Evolutionary conservation across 2,797 vertebrate genomes (phyloP).

Genomic region (Centropyge bicolor): DNA sequence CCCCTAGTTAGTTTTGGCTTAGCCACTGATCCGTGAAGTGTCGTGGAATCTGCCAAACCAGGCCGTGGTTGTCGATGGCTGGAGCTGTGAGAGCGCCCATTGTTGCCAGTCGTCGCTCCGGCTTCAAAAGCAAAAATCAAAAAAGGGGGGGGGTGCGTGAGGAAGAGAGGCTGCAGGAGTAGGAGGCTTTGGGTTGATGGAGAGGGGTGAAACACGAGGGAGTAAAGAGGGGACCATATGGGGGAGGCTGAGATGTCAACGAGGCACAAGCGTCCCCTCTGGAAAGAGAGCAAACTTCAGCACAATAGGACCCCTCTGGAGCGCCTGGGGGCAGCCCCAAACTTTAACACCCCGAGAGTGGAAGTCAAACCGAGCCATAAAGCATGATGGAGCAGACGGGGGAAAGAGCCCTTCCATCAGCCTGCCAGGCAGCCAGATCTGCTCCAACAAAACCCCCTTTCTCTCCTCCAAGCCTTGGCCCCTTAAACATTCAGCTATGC

Average conservation of each 20-base stretch:
- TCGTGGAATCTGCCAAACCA: conserved; percentile 76
- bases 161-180: conserved; percentile 7
- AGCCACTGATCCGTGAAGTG: conserved; percentile 76
- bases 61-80: conserved; percentile 43
- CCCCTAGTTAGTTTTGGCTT: conserved; percentile 60
- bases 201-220: conserved; percentile 35
- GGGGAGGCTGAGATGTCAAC: conserved; percentile 76
- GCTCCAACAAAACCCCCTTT: conserved; percentile 83
- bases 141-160: conserved; percentile 13
- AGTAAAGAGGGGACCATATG: conserved; percentile 55
- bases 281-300: conserved; percentile 79
- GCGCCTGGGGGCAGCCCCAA: conserved; percentile 65
- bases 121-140: conserved; percentile 27
- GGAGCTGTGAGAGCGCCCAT: conserved; percentile 55
- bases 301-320: conserved; percentile 77
- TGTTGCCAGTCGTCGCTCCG: conserved; percentile 50
- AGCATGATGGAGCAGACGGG: conserved; percentile 67
- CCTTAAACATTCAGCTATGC: conserved; percentile 72
- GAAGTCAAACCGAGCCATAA: conserved; percentile 81
- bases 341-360: conserved; percentile 77
- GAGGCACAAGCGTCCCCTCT: conserved; percentile 74
- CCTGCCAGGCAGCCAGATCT: conserved; percentile 68
- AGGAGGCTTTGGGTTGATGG: conserved; percentile 16
- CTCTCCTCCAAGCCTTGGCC: conserved; percentile 68
- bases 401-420: conserved; percentile 72